Percentiles rank a stretch among this genome's conserved stretches.
phyloP scores from a whole-genome alignment of 2,888 invertebrate species.

The Blastobasis adustella region DNA sequence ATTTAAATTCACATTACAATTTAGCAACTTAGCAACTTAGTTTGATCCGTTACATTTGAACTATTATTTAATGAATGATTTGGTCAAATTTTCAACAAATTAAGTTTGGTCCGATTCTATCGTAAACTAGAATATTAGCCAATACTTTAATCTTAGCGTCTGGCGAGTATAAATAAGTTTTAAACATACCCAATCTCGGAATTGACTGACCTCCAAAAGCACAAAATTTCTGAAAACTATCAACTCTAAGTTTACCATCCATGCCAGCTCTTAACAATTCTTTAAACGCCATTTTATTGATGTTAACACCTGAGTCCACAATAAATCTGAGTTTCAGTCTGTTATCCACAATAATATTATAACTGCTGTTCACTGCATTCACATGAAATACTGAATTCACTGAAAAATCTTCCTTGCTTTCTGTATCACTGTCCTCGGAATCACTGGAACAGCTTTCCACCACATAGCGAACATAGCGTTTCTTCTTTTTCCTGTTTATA shows the following conservation, averaged over 20 bases:
- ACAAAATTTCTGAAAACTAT: background rate
- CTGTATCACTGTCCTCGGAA: background rate
- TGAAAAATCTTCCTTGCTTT: background rate
- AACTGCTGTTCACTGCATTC: background rate
- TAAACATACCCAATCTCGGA: background rate
- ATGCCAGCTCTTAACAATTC: background rate
- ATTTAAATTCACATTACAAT: too few relatives aligned
- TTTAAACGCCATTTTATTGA: conserved; percentile 1
- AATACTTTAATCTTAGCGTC: background rate
- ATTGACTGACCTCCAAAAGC: background rate
- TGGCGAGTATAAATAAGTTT: background rate
- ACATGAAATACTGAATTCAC: conserved; percentile 1
- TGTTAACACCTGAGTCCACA: conserved; percentile 9
- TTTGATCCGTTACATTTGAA: too few relatives aligned
- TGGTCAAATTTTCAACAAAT: too few relatives aligned
- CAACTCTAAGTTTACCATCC: background rate
- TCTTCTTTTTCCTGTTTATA: background rate
- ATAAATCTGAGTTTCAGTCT: conserved; percentile 3
- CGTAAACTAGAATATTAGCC: background rate
- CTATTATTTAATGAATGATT: too few relatives aligned
- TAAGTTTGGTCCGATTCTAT: background rate
- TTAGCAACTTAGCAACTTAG: too few relatives aligned
- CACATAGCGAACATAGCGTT: conserved; percentile 3
- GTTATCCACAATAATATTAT: background rate
- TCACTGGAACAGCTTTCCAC: background rate